Evolutionary conservation across 2,113 vertebrate genomes (phyloP), one percentile per base, ranked within the genome.

Genomic region (Opisthocomus hoazin): DNA sequence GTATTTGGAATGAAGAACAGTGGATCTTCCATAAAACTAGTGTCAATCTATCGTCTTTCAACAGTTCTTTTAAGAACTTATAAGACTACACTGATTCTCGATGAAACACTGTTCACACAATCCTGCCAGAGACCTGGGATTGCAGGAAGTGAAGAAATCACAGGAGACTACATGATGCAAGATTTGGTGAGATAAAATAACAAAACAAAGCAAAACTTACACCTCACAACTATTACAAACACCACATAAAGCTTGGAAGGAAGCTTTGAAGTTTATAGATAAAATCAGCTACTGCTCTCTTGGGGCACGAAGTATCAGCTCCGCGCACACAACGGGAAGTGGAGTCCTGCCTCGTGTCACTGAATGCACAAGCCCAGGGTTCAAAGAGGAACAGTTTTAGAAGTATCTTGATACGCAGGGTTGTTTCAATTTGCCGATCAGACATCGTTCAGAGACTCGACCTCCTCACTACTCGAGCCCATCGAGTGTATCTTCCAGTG

Each of bases 141-240:
- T 95, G 87, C 93, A 95, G 93, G 89, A 95, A 91, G 76, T 81
- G 80, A 95, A 81, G 86, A 92, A 97, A 94, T 82, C 88, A 71
- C 56, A 66, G 26, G 8, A 87, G 68, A 64, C 15, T 23, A 71
- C 64, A 76, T 69, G 69, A 84, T 89, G 77, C 91, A 92, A 91
- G 84, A 84, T 76, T 93, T 89, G 53, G 46, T 14, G 51, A 89
- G 91, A 89, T 64, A 81, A 87, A 82, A 66, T 43, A 96, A 75
- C 60, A 90, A 92, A 69, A 34, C 79, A 96, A 91, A 86, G 68
- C 80, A 66, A 51, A 73, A 63, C 56, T 54, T 51, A 71, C 39
- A 87, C 65, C 69, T 91, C 91, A 36, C 46, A 88, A 75, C 34
- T 71, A 56, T 61, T 68, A 75, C 30, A 68, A 84, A 39, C 61